phyloP scores from a whole-genome alignment of 2,113 vertebrate genomes.

The Channa maculata region DNA sequence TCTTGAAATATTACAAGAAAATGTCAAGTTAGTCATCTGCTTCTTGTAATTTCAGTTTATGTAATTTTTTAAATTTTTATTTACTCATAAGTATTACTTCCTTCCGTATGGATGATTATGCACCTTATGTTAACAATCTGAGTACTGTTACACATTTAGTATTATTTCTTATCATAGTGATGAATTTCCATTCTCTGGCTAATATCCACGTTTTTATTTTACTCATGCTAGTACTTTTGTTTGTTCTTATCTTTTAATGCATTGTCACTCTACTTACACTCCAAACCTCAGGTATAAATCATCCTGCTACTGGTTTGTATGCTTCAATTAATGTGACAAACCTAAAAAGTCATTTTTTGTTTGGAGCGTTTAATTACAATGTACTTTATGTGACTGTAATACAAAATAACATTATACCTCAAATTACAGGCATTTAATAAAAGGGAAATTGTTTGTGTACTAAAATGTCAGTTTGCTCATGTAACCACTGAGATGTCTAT shows the following conservation, averaged over 20 bases:
- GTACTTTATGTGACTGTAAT: neutral
- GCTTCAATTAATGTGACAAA: too few species aligned
- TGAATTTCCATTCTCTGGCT: neutral
- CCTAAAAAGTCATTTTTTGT: neutral
- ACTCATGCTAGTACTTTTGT: neutral
- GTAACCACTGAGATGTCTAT: slow-evolving; percentile 39
- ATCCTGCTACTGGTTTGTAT: too few species aligned
- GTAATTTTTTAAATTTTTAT: neutral
- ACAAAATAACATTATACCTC: neutral
- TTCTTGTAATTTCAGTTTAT: neutral
- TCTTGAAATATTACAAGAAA: neutral
- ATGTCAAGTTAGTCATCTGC: neutral
- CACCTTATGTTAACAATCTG: slow-evolving; percentile 23
- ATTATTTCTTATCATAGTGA: neutral
- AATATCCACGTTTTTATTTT: neutral
- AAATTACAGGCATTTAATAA: slow-evolving; percentile 45
- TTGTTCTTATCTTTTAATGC: slow-evolving; percentile 7
- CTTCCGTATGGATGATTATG: slow-evolving; percentile 14
- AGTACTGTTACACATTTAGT: neutral
- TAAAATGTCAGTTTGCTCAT: slow-evolving; percentile 26
- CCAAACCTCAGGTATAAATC: neutral
- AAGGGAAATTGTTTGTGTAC: slow-evolving; percentile 37
- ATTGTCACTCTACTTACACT: neutral
- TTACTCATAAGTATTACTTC: neutral
- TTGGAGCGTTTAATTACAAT: neutral